These are phyloP conservation scores for Drosophila chauvacae DNA, from an alignment of 1,140 invertebrate genomes.

Conservation along the genomic window DNA sequence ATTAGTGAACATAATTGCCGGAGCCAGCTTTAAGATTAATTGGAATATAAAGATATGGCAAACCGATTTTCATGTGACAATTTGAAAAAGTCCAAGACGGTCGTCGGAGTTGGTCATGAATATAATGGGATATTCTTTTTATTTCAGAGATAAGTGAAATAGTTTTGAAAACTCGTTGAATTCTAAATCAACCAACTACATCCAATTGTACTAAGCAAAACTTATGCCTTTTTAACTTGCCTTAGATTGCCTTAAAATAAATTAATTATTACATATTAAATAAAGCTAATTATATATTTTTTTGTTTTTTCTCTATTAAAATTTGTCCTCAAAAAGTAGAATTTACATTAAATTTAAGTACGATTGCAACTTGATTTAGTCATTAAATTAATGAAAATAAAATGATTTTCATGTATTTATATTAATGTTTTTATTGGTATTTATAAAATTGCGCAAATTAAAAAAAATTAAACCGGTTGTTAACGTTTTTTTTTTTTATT, in stretches of 20 bases:
- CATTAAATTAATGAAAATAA: too few relatives aligned
- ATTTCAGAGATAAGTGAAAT: background rate
- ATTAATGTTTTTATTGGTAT: too few relatives aligned
- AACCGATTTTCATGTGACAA: slow-evolving; percentile 59
- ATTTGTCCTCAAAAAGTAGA: too few relatives aligned
- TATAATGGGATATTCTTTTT: background rate
- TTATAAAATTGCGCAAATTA: too few relatives aligned
- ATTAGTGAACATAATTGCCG: slow-evolving; percentile 71
- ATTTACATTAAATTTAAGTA: too few relatives aligned
- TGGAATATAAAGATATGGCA: slow-evolving; percentile 68
- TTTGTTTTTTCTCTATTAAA: too few relatives aligned
- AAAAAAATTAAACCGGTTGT: too few relatives aligned
- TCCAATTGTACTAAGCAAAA: background rate
- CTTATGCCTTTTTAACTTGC: background rate
- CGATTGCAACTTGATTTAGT: too few relatives aligned
- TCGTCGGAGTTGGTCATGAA: background rate
- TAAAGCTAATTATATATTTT: too few relatives aligned
- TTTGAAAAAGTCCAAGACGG: slow-evolving; percentile 16
- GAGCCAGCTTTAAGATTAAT: slow-evolving; percentile 66
- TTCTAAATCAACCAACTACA: background rate
- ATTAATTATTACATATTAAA: too few relatives aligned
- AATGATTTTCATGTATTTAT: too few relatives aligned
- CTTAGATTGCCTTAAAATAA: too few relatives aligned
- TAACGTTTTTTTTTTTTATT: background rate
- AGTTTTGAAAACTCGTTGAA: background rate